These are phyloP conservation scores for Dryobota labecula DNA, from an alignment of 2,888 invertebrate genomes.

Conservation along the genomic window DNA sequence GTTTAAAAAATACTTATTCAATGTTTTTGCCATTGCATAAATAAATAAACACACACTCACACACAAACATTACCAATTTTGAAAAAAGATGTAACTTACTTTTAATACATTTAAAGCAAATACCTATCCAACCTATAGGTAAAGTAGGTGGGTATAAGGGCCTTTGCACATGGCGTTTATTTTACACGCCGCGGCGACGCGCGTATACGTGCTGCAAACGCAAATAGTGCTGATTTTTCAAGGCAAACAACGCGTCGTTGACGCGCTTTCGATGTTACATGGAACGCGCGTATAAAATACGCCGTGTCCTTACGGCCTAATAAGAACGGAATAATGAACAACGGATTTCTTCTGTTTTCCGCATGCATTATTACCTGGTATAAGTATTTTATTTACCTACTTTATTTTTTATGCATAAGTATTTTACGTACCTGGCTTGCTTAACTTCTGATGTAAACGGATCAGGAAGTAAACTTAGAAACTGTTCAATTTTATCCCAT, in stretches of 20 bases:
- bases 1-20: neutral
- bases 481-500: slow-evolving; percentile 94
- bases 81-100: neutral
- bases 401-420: too few relatives aligned
- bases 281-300: too few relatives aligned
- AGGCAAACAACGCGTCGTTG: too few relatives aligned
- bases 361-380: neutral
- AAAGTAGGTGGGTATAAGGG: neutral
- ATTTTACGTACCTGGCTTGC: slow-evolving; percentile 92
- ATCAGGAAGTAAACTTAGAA: slow-evolving; percentile 94
- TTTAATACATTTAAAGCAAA: neutral
- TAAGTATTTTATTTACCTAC: slow-evolving; percentile 90
- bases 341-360: neutral
- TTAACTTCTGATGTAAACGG: slow-evolving; percentile 92
- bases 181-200: too few relatives aligned
- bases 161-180: too few relatives aligned
- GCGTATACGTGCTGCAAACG: too few relatives aligned
- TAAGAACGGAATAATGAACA: slow-evolving; percentile 2
- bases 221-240: too few relatives aligned
- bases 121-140: neutral
- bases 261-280: too few relatives aligned
- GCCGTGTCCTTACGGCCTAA: too few relatives aligned
- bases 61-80: too few relatives aligned
- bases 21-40: neutral
- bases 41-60: too few relatives aligned